These are phyloP conservation scores for Agrotis clavis DNA, from an alignment of 2,888 invertebrate genomes.

Conservation along the genomic window DNA sequence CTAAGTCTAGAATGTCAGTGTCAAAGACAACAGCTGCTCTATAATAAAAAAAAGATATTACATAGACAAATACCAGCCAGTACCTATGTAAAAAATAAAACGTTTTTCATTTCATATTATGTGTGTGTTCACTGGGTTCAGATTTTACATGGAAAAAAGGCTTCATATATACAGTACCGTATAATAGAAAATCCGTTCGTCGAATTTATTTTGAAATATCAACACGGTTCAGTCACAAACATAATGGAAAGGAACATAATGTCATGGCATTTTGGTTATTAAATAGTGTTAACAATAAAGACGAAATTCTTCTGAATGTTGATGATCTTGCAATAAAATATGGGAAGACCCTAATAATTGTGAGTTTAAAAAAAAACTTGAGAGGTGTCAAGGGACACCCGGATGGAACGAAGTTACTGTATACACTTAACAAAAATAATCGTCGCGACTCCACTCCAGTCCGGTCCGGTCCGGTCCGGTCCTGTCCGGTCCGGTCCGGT, in stretches of 20 bases:
- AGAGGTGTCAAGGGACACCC: too few species aligned
- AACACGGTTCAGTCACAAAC: background rate
- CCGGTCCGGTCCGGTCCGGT: too few species aligned
- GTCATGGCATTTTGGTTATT: background rate
- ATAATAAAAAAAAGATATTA: background rate
- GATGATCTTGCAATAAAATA: too few species aligned
- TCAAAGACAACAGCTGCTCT: background rate
- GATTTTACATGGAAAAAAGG: background rate
- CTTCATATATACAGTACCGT: background rate
- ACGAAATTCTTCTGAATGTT: background rate
- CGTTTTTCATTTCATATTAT: background rate
- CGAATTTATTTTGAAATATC: slow-evolving; percentile 2
- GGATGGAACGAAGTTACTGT: too few species aligned
- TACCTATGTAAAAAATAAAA: background rate
- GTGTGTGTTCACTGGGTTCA: background rate
- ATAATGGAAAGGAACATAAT: background rate
- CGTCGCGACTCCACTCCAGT: too few species aligned
- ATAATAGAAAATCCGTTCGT: background rate
- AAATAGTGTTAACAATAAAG: background rate
- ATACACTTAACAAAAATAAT: too few species aligned
- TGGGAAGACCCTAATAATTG: too few species aligned
- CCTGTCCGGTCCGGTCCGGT: too few species aligned
- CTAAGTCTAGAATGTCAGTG: background rate
- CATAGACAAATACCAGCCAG: background rate
- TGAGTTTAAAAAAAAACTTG: too few species aligned